phyloP scores from a whole-genome alignment of 2,113 vertebrate genomes.

The Muscicapa adusta region DNA sequence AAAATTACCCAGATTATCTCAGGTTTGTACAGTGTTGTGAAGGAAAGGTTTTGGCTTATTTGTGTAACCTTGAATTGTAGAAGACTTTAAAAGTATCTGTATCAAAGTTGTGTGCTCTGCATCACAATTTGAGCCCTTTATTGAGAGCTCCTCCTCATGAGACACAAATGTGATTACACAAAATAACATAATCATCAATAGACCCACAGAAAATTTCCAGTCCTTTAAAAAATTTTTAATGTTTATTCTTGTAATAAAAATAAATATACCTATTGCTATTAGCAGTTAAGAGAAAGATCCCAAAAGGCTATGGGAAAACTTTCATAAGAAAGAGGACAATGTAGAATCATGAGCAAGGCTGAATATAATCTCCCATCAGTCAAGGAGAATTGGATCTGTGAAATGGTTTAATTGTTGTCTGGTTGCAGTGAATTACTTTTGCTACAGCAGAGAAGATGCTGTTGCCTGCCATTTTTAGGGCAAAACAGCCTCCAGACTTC shows the following conservation, averaged over 20 bases:
- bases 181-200: not conserved
- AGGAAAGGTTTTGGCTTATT: not conserved
- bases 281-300: not conserved
- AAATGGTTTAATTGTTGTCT: conserved; percentile 9
- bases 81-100: not conserved
- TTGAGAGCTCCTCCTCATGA: not conserved
- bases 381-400: not conserved
- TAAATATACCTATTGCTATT: not conserved
- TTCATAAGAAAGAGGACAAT: not conserved
- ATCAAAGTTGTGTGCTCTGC: not conserved
- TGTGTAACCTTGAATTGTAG: not conserved
- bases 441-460: not conserved
- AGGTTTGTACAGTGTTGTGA: not conserved
- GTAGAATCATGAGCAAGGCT: not conserved
- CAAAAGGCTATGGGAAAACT: not conserved
- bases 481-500: not conserved
- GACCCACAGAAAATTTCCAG: not conserved
- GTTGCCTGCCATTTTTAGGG: not conserved
- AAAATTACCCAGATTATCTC: not conserved
- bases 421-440: not conserved
- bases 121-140: not conserved
- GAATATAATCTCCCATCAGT: not conserved
- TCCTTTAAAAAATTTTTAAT: not conserved
- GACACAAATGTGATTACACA: not conserved
- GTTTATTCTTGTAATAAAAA: not conserved